Conservation (phyloP, 2,113 vertebrate genomes). For the Polyodon spathula region DNA sequence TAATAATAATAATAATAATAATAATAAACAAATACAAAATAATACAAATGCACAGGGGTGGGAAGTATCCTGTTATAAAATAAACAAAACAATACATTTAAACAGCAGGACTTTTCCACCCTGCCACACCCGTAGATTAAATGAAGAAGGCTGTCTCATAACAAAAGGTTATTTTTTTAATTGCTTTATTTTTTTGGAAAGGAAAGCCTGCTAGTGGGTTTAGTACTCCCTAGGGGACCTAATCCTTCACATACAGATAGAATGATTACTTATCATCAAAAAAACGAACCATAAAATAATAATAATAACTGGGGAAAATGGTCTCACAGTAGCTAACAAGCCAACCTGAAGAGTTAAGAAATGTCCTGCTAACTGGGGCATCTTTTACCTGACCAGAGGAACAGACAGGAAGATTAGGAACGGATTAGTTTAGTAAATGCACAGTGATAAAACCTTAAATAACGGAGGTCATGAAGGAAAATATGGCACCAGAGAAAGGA, state of each 20-base stretch:
- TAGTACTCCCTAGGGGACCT: constrained; percentile 41
- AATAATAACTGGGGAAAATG: constrained; percentile 47
- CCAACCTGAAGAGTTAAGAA: constrained; percentile 46
- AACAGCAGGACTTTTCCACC: too few relatives aligned
- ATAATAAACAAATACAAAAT: too few relatives aligned
- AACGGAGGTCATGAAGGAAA: constrained; percentile 38
- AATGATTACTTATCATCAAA: constrained; percentile 58
- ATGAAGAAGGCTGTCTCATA: neutral
- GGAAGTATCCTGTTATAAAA: too few relatives aligned
- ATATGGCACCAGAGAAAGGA: constrained; percentile 35
- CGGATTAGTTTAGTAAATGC: constrained; percentile 45
- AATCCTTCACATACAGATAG: constrained; percentile 46
- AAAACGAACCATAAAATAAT: too few relatives aligned
- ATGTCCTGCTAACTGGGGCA: constrained; percentile 50
- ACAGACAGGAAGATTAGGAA: constrained; percentile 40
- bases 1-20: too few relatives aligned
- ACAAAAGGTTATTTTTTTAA: neutral
- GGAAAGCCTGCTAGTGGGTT: constrained; percentile 45
- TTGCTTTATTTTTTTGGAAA: constrained; percentile 23
- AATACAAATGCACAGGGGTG: too few relatives aligned
- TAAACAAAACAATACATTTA: too few relatives aligned
- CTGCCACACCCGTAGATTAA: too few relatives aligned
- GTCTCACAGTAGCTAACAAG: constrained; percentile 43
- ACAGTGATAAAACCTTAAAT: constrained; percentile 45
- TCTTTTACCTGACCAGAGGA: constrained; percentile 30